phyloP scores from a whole-genome alignment of 2,888 invertebrate species.

The Metopia argyrocephala region DNA sequence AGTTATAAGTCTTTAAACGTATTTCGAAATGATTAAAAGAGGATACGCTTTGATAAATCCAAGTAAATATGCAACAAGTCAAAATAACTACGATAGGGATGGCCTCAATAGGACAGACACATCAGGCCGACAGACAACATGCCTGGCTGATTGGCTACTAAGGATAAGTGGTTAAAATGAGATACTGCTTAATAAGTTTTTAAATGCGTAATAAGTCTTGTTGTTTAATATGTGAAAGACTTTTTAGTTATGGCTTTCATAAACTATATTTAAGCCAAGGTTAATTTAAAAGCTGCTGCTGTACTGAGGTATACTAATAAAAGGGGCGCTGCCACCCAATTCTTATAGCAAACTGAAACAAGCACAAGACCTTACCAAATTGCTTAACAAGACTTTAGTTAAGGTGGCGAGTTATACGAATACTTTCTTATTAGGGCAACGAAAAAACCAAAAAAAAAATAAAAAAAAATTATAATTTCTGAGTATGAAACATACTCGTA shows the following conservation, averaged over 20 bases:
- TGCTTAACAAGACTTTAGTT: conserved; percentile 57
- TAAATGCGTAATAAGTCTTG: conserved; percentile 56
- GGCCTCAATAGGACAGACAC: too few relatives aligned
- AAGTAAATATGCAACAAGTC: conserved; percentile 40
- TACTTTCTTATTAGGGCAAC: background rate
- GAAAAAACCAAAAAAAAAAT: conserved; percentile 27
- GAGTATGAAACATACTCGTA: background rate
- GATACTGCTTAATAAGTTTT: conserved; percentile 50
- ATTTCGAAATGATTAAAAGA: conserved; percentile 58
- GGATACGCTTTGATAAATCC: conserved; percentile 52
- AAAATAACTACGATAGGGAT: conserved; percentile 32
- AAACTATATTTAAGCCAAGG: conserved; percentile 51
- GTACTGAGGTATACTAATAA: too few relatives aligned
- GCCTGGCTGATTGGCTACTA: background rate
- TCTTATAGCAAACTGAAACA: conserved; percentile 21
- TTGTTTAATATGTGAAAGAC: conserved; percentile 49
- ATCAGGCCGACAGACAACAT: conserved; percentile 8
- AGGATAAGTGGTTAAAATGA: conserved; percentile 38
- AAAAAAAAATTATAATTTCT: background rate
- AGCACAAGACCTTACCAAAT: conserved; percentile 55
- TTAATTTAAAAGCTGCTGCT: conserved; percentile 44
- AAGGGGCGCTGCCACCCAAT: conserved; percentile 61
- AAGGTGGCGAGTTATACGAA: conserved; percentile 17
- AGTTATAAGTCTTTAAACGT: conserved; percentile 38
- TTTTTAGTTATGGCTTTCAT: conserved; percentile 57